phyloP scores from a whole-genome alignment of 2,113 vertebrate species.

The Thamnophis sirtalis region DNA sequence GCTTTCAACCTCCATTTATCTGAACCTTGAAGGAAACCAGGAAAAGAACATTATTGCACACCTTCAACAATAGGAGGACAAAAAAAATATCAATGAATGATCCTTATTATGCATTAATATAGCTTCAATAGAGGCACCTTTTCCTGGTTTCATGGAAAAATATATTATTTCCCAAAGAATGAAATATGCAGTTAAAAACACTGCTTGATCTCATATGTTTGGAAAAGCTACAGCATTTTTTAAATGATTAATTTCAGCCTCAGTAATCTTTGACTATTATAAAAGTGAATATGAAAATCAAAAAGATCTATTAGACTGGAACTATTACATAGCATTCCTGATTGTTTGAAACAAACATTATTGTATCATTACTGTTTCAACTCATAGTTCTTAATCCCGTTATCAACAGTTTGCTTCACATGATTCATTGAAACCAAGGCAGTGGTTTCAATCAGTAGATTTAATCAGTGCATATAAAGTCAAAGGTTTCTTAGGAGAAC shows the following conservation, averaged over 20 bases:
- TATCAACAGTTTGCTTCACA: not conserved
- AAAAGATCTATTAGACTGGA: not conserved
- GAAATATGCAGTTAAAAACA: not conserved
- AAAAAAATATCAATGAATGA: not conserved
- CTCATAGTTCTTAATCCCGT: not conserved
- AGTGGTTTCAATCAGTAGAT: not conserved
- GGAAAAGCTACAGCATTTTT: not conserved
- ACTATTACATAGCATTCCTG: not conserved
- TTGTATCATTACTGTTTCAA: not conserved
- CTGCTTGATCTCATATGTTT: not conserved
- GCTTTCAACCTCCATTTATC: not conserved
- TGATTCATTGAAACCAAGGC: not conserved
- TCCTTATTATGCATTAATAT: not conserved
- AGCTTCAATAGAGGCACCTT: not conserved
- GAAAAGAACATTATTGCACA: not conserved
- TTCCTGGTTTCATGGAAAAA: not conserved
- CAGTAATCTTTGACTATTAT: not conserved
- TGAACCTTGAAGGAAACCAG: not conserved
- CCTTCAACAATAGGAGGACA: too few species aligned
- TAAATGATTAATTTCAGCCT: not conserved
- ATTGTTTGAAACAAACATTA: not conserved
- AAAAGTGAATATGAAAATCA: not conserved
- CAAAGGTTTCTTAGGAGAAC: not conserved
- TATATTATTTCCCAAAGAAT: not conserved
- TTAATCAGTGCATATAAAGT: not conserved